Evolutionary conservation across 2,113 vertebrate genomes (phyloP), one percentile per base, ranked within the genome.

Genomic region (Platichthys stellatus): DNA sequence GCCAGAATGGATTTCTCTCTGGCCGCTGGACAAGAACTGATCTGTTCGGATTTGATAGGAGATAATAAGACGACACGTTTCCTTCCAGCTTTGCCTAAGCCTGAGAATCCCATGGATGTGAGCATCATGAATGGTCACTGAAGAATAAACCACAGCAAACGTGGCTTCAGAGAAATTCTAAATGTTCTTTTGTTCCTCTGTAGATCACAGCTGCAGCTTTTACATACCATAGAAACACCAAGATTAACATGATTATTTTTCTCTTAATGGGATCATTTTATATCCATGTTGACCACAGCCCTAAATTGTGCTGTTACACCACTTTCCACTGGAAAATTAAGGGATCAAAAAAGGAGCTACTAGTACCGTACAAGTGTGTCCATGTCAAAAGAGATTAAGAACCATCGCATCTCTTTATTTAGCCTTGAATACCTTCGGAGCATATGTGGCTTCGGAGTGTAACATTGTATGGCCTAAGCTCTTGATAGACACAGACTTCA

Each of bases 21-120:
- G 54, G 69, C 54, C 20, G 62, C 68, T 64, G 62, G 47, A 78
- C 43, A 26, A 69, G 23, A 86, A 78, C 73, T 78, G 85, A 88
- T 82, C 74, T 2, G 62, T 78, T 23, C 65, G 78, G 86, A 89
- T 90, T 90, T 76, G 74, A 87, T 71, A n/a, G 67, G 72, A 76
- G 64, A 90, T 85, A 91, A 90, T 79, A 87, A 80, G 83, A 84
- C 56, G 15, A 83, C 84, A 81, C 80, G 84, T 92, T 91, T 91
- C 76, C 83, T 87, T 60, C 53, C 84, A 86, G 91, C 88, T 90
- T 87, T 92, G 71, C 81, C 72, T 87, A 89, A 91, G 84, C 81
- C 66, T 4, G 72, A 57, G 56, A 78, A 76, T 84, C 84, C 84
- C 85, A 80, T 80, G 74, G 79, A 67, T 61, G 24, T 62, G 54